Conservation (phyloP, 2,113 vertebrate genomes). For the Myrmophylax atrothorax region DNA sequence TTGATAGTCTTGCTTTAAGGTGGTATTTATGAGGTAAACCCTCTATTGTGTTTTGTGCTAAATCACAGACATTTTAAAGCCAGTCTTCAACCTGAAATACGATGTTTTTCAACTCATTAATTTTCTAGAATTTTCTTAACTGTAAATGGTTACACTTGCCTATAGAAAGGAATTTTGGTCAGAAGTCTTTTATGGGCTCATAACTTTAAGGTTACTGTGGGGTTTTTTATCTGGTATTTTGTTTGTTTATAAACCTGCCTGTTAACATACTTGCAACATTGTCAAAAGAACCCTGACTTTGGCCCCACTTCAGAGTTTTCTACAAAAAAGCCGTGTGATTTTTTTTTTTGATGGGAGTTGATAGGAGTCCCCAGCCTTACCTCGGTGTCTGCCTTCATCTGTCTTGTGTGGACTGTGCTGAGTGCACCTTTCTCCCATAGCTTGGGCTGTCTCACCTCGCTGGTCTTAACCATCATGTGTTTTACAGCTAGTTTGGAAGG, state of each 20-base stretch:
- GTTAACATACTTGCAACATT: neutral
- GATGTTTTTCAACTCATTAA: neutral
- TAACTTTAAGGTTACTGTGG: neutral
- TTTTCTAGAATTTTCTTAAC: neutral
- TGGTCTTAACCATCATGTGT: neutral
- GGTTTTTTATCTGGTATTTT: neutral
- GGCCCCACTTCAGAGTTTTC: neutral
- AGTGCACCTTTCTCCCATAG: neutral
- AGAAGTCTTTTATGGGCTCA: neutral
- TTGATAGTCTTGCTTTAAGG: constrained; percentile 25
- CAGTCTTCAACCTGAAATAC: neutral
- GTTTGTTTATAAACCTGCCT: neutral
- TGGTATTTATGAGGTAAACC: neutral
- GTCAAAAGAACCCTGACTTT: neutral
- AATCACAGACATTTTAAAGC: neutral
- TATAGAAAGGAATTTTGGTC: neutral
- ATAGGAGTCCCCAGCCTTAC: neutral
- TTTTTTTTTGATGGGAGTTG: neutral
- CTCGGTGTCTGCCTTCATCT: neutral
- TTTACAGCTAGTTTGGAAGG: neutral
- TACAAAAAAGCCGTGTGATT: neutral
- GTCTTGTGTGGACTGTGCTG: neutral
- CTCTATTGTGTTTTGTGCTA: constrained; percentile 9
- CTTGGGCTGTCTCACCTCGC: neutral
- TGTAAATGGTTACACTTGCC: neutral